Evolutionary conservation across 2,888 invertebrate species (phyloP).

Genomic region (Brachyopa scutellaris): DNA sequence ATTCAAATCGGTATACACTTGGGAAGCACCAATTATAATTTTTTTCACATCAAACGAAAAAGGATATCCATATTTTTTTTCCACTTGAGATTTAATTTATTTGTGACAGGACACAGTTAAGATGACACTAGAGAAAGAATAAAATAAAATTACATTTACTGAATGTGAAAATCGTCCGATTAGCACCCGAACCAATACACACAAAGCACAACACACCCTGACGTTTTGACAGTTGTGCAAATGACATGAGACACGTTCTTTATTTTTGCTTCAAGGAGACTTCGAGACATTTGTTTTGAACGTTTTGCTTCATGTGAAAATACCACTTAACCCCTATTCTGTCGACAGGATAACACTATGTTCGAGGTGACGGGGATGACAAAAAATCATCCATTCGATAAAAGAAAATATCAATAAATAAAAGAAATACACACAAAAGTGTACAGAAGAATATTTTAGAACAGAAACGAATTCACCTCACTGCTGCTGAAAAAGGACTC

Average conservation of each 20-base stretch:
- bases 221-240: conserved; percentile 58
- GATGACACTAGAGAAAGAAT: background rate
- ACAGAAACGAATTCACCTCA: conserved; percentile 64
- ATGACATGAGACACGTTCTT: conserved; percentile 43
- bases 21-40: conserved; percentile 44
- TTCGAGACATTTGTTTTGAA: conserved; percentile 20
- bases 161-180: conserved; percentile 31
- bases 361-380: background rate
- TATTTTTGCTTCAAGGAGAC: background rate
- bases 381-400: conserved; percentile 1
- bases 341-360: background rate
- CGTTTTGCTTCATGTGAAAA: background rate
- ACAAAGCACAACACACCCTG: conserved; percentile 51
- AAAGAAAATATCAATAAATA: conserved; percentile 53
- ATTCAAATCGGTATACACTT: conserved; percentile 35
- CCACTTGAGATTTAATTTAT: conserved; percentile 20
- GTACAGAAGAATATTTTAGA: conserved; percentile 70
- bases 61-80: conserved; percentile 38
- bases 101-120: conserved; percentile 16
- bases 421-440: conserved; percentile 56
- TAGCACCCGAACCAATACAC: conserved; percentile 13
- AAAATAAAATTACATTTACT: background rate
- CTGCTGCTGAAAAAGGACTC: conserved; percentile 49
- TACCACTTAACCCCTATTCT: background rate
- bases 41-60: conserved; percentile 4